Evolutionary conservation across 2,113 vertebrate genomes (phyloP).

Genomic region (Poeciliopsis turrubarensis): DNA sequence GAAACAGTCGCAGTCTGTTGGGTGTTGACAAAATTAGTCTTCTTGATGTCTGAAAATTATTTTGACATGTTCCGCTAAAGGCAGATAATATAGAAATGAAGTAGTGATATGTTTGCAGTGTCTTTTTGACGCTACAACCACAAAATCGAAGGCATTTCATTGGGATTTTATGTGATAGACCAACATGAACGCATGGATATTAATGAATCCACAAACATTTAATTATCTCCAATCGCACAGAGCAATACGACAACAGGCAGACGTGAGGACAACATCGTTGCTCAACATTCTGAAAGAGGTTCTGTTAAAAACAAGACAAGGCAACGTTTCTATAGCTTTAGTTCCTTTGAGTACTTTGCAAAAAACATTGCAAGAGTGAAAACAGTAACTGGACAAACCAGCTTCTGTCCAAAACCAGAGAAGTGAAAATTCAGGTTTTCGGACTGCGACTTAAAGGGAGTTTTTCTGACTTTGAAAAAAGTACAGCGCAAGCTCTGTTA

Average conservation of each 20-base stretch:
- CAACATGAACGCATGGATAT: too few relatives aligned
- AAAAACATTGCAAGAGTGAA: not conserved
- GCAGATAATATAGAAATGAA: slow-evolving; percentile 2
- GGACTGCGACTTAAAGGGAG: slow-evolving; percentile 48
- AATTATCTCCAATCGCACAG: not conserved
- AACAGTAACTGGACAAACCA: slow-evolving; percentile 28
- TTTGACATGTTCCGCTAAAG: slow-evolving; percentile 43
- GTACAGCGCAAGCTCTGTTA: slow-evolving; percentile 47
- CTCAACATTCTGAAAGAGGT: not conserved
- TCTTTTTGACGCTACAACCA: not conserved
- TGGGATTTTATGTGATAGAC: not conserved
- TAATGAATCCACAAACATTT: not conserved
- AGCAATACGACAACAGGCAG: not conserved
- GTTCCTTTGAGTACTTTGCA: not conserved
- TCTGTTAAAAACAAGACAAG: not conserved
- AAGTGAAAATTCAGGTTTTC: slow-evolving; percentile 42
- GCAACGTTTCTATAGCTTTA: too few relatives aligned
- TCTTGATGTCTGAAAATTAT: not conserved
- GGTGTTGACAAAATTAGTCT: not conserved
- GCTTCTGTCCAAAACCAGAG: slow-evolving; percentile 36
- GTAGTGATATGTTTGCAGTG: not conserved
- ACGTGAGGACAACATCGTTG: not conserved
- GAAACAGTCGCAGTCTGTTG: slow-evolving; percentile 17
- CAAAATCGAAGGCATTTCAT: too few relatives aligned
- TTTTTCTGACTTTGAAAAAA: slow-evolving; percentile 40